Conservation (phyloP, 1,140 invertebrate genomes). For the Panagrolaimus sp. region DNA sequence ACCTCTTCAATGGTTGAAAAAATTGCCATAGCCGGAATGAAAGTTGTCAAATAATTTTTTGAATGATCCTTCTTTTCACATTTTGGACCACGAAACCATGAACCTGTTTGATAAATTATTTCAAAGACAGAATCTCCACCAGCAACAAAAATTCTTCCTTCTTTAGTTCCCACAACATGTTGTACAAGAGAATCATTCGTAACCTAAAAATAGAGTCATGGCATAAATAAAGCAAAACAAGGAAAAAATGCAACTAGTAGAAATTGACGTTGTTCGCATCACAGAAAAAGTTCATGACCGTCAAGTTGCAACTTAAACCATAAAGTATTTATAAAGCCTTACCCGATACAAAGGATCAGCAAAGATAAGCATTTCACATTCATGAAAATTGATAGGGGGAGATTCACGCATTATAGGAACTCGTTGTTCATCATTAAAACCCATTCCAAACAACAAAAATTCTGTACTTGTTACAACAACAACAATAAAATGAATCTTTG, state of each 20-base stretch:
- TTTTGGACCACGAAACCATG: not conserved
- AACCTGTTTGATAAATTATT: not conserved
- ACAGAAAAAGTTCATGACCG: not conserved
- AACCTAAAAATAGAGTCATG: too few species aligned
- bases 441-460: not conserved
- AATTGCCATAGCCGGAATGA: not conserved
- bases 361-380: not conserved
- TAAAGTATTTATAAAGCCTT: not conserved
- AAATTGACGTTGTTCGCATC: not conserved
- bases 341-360: not conserved
- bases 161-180: not conserved
- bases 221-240: too few species aligned
- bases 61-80: not conserved
- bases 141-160: not conserved
- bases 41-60: not conserved
- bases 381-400: not conserved
- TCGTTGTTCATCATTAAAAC: not conserved
- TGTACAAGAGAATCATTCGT: not conserved
- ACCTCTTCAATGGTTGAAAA: not conserved
- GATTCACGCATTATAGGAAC: not conserved
- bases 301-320: too few species aligned
- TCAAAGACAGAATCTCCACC: not conserved
- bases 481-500: slow-evolving; percentile 1
- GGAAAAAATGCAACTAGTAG: too few species aligned
- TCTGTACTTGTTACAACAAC: slow-evolving; percentile 4